Percentiles rank a stretch among this genome's conserved stretches.
Evolutionary conservation across 2,888 invertebrate species (phyloP).

Genomic region (Mesorhabditis spiculigera): DNA sequence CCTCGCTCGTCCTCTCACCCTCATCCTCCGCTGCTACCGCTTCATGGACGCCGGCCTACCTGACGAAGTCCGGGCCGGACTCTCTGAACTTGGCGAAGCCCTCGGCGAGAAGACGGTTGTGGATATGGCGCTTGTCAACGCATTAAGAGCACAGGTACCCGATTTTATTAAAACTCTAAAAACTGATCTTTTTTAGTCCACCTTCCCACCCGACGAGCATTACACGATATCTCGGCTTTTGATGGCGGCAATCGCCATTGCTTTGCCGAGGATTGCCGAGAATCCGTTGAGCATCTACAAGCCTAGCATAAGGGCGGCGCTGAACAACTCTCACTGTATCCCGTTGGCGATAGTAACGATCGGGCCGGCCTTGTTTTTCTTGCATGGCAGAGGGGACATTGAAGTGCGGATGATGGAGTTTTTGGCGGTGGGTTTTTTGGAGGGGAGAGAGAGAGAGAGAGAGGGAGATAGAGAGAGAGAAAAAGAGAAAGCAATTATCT

Average conservation of each 20-base stretch:
- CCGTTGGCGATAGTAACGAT: slow-evolving; percentile 91
- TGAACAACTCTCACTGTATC: slow-evolving; percentile 97
- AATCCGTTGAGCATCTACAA: slow-evolving; percentile 72
- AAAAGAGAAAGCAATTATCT: not conserved
- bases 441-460: no score
- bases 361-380: slow-evolving; percentile 91
- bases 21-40: no score
- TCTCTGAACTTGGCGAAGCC: slow-evolving; percentile 88
- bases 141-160: slow-evolving; percentile 74
- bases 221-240: slow-evolving; percentile 77
- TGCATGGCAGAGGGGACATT: slow-evolving; percentile 91
- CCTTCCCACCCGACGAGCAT: slow-evolving; percentile 42
- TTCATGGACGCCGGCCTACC: no score
- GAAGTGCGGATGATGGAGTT: slow-evolving; percentile 96
- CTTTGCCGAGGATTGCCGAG: slow-evolving; percentile 87
- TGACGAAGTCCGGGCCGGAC: slow-evolving; percentile 54
- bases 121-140: slow-evolving; percentile 87
- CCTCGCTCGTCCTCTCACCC: no score
- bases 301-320: slow-evolving; percentile 26
- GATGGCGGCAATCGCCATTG: slow-evolving; percentile 98
- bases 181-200: not conserved
- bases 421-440: slow-evolving; percentile 65
- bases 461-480: no score
- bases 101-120: slow-evolving; percentile 89
- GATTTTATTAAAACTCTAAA: not conserved